Percentiles rank a stretch among this genome's conserved stretches.
Evolutionary conservation across 2,797 vertebrate genomes (phyloP).

Genomic region (Sus cebifrons): DNA sequence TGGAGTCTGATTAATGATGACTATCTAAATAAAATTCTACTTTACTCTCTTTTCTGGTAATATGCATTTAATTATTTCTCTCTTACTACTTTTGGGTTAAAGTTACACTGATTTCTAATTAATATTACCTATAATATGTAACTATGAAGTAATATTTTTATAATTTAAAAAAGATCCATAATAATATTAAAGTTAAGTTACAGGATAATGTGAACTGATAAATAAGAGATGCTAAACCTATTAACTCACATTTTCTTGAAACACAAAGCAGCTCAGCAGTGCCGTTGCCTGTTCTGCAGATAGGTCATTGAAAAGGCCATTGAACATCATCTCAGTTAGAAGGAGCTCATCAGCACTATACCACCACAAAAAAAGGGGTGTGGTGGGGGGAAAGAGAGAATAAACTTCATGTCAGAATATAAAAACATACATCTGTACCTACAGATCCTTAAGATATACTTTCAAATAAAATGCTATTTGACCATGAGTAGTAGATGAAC

Average conservation of each 20-base stretch:
- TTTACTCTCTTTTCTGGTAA: background rate
- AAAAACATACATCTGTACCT: background rate
- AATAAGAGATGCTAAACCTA: background rate
- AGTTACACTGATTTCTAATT: background rate
- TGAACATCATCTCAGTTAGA: conserved; percentile 99
- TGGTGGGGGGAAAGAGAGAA: background rate
- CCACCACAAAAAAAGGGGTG: conserved; percentile 41
- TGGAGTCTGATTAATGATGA: background rate
- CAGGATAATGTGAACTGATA: background rate
- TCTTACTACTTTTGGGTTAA: background rate
- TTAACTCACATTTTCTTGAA: conserved; percentile 97
- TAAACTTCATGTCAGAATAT: background rate
- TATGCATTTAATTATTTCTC: background rate
- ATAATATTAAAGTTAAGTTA: background rate
- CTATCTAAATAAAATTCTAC: background rate
- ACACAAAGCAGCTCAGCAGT: conserved; percentile 98
- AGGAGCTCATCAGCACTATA: conserved; percentile 97
- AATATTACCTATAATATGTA: background rate
- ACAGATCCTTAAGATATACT: background rate
- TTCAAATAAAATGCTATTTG: conserved; percentile 46
- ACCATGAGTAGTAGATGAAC: background rate
- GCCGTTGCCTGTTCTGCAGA: conserved; percentile 96
- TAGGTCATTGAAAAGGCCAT: conserved; percentile 98
- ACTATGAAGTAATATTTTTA: background rate
- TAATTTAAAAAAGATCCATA: background rate